A percentile compares a stretch with the other conserved stretches of the same genome.
These are phyloP conservation scores for Nymphalis c-album DNA, from an alignment of 2,888 invertebrate species.

Conservation along the genomic window DNA sequence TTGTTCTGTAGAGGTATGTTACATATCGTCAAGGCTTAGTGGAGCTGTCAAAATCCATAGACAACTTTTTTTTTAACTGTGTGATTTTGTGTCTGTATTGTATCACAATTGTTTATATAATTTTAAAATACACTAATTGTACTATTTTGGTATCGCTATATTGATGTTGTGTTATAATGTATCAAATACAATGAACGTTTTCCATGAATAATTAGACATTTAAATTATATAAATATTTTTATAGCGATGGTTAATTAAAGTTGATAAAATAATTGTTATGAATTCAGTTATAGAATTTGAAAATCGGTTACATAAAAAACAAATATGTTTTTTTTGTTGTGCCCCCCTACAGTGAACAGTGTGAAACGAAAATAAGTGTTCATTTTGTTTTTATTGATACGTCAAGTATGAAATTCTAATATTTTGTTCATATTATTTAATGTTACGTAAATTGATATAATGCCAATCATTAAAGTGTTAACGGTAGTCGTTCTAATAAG, in stretches of 20 bases:
- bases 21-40: too few relatives aligned
- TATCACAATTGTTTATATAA: not conserved
- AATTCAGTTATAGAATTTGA: not conserved
- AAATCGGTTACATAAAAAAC: not conserved
- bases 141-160: constrained; percentile 9
- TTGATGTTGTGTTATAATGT: constrained; percentile 5
- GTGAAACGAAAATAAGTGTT: not conserved
- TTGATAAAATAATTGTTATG: not conserved
- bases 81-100: too few relatives aligned
- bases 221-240: constrained; percentile 6
- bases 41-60: too few relatives aligned
- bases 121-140: constrained; percentile 1
- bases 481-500: too few relatives aligned
- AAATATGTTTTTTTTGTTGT: not conserved
- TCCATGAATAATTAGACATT: not conserved
- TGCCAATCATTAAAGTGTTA: too few relatives aligned
- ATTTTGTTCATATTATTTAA: too few relatives aligned
- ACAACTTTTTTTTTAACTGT: too few relatives aligned
- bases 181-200: constrained; percentile 1
- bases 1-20: too few relatives aligned
- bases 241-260: not conserved
- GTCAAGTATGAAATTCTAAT: not conserved
- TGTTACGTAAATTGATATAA: too few relatives aligned
- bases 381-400: not conserved
- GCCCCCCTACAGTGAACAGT: not conserved